Conservation (phyloP, 2,113 vertebrate genomes). For the Mormyrus iriodes region DNA sequence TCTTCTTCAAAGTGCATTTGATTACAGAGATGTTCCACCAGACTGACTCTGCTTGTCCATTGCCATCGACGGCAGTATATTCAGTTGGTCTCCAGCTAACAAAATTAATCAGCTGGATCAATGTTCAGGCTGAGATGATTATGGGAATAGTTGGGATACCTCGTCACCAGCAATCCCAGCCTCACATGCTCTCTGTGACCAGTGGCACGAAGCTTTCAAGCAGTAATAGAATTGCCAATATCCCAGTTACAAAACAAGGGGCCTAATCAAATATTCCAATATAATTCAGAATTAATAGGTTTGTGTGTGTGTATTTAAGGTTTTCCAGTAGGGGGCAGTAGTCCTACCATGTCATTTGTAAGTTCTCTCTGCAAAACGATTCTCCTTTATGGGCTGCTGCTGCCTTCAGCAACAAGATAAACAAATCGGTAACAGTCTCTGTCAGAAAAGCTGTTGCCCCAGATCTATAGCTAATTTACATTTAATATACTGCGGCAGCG, state of each 20-base stretch:
- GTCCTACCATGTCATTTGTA: background rate
- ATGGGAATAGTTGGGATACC: background rate
- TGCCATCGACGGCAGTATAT: background rate
- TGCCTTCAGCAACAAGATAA: background rate
- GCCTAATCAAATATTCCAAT: background rate
- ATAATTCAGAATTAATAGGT: background rate
- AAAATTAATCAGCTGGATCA: background rate
- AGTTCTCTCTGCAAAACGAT: background rate
- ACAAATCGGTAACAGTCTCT: background rate
- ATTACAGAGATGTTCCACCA: background rate
- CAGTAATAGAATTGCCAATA: background rate
- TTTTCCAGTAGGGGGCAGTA: background rate
- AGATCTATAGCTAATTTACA: slow-evolving; percentile 1
- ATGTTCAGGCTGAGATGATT: slow-evolving; percentile 7
- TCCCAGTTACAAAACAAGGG: background rate
- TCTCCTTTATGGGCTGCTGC: background rate
- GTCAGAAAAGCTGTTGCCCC: background rate
- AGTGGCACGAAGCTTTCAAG: background rate
- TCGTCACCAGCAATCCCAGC: background rate
- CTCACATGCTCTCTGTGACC: background rate
- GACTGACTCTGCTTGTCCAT: background rate
- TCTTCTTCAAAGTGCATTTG: background rate
- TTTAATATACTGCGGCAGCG: background rate
- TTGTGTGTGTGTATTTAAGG: background rate
- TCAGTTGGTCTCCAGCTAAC: slow-evolving; percentile 11